Conservation (phyloP, 1,140 invertebrate species). For the Hetaerina americana region DNA sequence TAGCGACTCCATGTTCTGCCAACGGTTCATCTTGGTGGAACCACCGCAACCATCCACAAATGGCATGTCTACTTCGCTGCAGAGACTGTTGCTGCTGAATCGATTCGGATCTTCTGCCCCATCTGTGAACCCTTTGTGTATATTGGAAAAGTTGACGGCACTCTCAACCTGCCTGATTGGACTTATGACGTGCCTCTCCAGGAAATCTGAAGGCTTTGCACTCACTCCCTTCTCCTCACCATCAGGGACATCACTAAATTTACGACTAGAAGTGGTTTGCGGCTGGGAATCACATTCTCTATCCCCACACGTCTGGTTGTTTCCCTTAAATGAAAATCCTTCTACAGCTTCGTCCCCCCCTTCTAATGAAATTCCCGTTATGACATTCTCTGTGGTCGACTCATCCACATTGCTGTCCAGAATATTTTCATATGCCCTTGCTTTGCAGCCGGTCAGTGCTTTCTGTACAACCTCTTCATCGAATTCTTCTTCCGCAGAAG, state of each 20-base stretch:
- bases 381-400: not conserved
- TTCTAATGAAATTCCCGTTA: not conserved
- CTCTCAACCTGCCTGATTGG: not conserved
- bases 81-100: not conserved
- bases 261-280: too few relatives aligned
- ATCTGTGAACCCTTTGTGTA: not conserved
- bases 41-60: not conserved
- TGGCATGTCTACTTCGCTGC: not conserved
- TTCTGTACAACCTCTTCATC: not conserved
- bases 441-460: not conserved
- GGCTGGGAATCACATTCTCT: not conserved
- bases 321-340: not conserved
- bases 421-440: not conserved
- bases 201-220: not conserved
- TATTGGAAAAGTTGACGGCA: not conserved
- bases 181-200: too few relatives aligned
- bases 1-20: not conserved
- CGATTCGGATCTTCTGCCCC: not conserved
- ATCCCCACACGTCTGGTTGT: too few relatives aligned
- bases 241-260: too few relatives aligned
- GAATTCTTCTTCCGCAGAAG: not conserved
- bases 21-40: not conserved
- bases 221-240: too few relatives aligned
- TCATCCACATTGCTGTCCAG: not conserved
- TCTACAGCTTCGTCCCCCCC: not conserved